Evolutionary conservation across 1,140 invertebrate genomes (phyloP), one percentile per base, ranked within the genome.

Genomic region (Glossosoma conforme): DNA sequence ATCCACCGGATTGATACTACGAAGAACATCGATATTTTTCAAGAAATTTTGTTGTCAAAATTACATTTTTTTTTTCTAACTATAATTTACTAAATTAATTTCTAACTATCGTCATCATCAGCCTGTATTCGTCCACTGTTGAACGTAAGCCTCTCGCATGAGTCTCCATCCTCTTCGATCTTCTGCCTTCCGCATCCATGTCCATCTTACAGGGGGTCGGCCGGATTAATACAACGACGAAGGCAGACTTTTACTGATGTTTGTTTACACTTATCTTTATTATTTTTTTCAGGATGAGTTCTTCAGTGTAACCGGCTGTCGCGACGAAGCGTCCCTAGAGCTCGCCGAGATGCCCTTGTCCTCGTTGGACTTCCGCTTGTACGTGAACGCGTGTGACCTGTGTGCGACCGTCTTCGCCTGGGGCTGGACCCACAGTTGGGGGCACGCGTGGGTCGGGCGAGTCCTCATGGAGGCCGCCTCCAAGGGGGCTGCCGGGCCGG

Each of bases 371-470:
- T 58, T 54, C 32, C 52, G 52, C n/a, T 35, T 52, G 13, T 48
- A 54, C 18, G 44, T 40, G 9, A 58, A 58, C 21, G 18, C 44
- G 1, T 54, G 56, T 17, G 56, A 58, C 41, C 42, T 58, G 22
- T 30, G 32, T 1, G 46, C 42, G 6, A 20, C 47, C 18, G 9
- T 58, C n/a, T 28, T 45, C 35, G 25, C 21, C 11, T 45, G 24
- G 2, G n/a, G n/a, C 28, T 38, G 40, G 32, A 54, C 46, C 10
- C 30, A 35, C 11, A 5, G 5, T 9, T 50, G 25, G 24, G 21
- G 25, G 21, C 20, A n/a, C n/a, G n/a, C n/a, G n/a, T n/a, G n/a
- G n/a, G n/a, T n/a, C n/a, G 20, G 18, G 1, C n/a, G 17, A 8
- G 14, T 8, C 15, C 11, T 14, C 35, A 15, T 13, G 17, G 13